Conservation (phyloP, 2,888 invertebrate species). For the Nephrocerus scutellatus region DNA sequence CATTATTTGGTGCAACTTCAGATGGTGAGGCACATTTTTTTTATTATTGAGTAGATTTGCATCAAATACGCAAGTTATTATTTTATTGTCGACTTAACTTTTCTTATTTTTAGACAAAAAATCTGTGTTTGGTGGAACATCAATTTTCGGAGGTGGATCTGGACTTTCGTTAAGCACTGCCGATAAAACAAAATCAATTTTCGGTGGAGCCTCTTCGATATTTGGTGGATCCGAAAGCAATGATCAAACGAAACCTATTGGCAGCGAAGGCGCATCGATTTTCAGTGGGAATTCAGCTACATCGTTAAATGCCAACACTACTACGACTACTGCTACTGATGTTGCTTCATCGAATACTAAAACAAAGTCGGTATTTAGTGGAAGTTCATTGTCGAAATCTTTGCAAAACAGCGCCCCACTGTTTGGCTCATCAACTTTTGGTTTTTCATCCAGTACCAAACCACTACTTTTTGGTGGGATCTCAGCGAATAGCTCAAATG, state of each 20-base stretch:
- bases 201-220: constrained; percentile 20
- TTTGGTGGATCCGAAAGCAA: constrained; percentile 10
- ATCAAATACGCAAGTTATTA: too few species aligned
- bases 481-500: too few species aligned
- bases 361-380: constrained; percentile 20
- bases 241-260: not conserved
- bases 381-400: too few species aligned
- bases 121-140: constrained; percentile 28
- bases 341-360: constrained; percentile 4
- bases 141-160: constrained; percentile 25
- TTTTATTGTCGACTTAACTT: not conserved
- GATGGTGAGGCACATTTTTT: too few species aligned
- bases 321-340: not conserved
- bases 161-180: too few species aligned
- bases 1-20: constrained; percentile 26
- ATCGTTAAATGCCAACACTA: too few species aligned
- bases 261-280: not conserved
- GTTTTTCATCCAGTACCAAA: too few species aligned
- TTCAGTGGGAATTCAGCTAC: too few species aligned
- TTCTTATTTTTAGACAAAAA: constrained; percentile 24
- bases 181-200: constrained; percentile 25
- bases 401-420: too few species aligned
- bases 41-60: too few species aligned
- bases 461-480: too few species aligned
- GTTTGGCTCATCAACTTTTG: too few species aligned